Conservation (phyloP, 2,113 vertebrate genomes). For the Pavo muticus region DNA sequence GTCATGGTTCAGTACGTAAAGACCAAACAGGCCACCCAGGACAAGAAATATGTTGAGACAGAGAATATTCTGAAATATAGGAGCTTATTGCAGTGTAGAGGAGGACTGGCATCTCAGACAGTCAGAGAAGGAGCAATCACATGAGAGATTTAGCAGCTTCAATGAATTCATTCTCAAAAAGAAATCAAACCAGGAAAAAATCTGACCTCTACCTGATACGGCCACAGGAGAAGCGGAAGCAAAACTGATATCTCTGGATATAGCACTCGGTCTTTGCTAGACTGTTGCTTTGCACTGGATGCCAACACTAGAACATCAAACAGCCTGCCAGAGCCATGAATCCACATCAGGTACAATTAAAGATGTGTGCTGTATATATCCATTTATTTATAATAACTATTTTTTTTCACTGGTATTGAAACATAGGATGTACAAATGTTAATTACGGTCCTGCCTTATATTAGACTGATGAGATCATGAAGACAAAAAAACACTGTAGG, state of each 20-base stretch:
- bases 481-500: neutral
- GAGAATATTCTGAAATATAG: constrained; percentile 27
- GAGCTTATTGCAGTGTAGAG: neutral
- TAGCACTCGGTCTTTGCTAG: neutral
- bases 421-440: neutral
- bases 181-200: neutral
- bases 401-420: neutral
- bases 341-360: neutral
- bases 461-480: neutral
- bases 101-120: neutral
- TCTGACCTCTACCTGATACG: neutral
- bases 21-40: constrained; percentile 19
- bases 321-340: neutral
- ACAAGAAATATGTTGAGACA: constrained; percentile 14
- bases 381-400: neutral
- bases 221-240: neutral
- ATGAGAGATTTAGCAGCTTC: neutral
- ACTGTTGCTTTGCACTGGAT: neutral
- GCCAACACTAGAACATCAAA: neutral
- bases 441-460: neutral
- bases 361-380: accelerated
- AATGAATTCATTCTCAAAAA: constrained; percentile 20
- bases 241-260: accelerated
- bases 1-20: constrained; percentile 31
- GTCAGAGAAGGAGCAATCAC: neutral